Evolutionary conservation across 1,140 invertebrate genomes (phyloP).

Genomic region (Drosophila lowei): DNA sequence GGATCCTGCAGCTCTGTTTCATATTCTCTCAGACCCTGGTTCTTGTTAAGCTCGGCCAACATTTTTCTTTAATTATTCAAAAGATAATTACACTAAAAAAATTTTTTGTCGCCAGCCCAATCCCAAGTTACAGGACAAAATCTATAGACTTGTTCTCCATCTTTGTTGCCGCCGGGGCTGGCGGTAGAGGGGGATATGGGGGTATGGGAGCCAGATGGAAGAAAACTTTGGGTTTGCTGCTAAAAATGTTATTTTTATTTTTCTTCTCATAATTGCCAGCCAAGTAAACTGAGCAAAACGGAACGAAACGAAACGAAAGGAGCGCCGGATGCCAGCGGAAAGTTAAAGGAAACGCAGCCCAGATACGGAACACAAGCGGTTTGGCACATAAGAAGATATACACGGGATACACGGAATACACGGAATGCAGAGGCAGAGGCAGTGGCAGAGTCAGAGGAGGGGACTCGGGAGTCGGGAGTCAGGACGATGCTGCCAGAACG

Average conservation of each 20-base stretch:
- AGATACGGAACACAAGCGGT: slow-evolving; percentile 69
- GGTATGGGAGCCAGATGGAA: background rate
- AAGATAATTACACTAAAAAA: slow-evolving; percentile 79
- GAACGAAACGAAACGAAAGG: slow-evolving; percentile 17
- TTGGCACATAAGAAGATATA: slow-evolving; percentile 69
- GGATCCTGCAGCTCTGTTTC: slow-evolving; percentile 37
- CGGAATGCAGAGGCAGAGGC: slow-evolving; percentile 1
- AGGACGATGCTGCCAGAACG: slow-evolving; percentile 1
- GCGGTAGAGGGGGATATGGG: too few species aligned
- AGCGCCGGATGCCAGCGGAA: slow-evolving; percentile 58
- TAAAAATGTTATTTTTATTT: slow-evolving; percentile 78
- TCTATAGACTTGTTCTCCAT: slow-evolving; percentile 58
- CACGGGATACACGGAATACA: slow-evolving; percentile 9
- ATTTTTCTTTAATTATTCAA: slow-evolving; percentile 82
- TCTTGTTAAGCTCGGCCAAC: slow-evolving; percentile 65
- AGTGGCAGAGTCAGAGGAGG: slow-evolving; percentile 1
- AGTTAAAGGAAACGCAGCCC: slow-evolving; percentile 74
- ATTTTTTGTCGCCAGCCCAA: slow-evolving; percentile 63
- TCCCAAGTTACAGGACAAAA: slow-evolving; percentile 52
- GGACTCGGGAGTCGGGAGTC: background rate
- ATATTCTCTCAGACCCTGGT: slow-evolving; percentile 19
- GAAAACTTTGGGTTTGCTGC: slow-evolving; percentile 44
- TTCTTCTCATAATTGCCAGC: slow-evolving; percentile 66
- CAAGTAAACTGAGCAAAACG: slow-evolving; percentile 37
- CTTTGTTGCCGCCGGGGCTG: slow-evolving; percentile 7